A percentile compares a stretch with the other conserved stretches of the same genome.
Conservation (phyloP, 92 coral and sea anemone species). For the Epizoanthus stellaris region DNA sequence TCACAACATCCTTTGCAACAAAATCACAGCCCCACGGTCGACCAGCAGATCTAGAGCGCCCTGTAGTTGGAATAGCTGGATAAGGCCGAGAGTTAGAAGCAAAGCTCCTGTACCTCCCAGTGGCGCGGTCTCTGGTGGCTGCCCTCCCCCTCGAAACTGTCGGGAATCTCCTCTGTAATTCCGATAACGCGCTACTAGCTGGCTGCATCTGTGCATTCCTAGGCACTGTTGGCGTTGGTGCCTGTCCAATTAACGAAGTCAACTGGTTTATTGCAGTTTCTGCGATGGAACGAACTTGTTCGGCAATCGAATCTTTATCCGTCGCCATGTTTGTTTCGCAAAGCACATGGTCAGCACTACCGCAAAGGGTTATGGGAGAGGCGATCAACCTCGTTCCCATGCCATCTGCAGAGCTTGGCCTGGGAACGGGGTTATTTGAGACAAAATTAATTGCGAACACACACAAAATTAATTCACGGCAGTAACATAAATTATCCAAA, state of each 20-base stretch:
- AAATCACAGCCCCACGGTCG: constrained; percentile 32
- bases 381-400: too few species aligned
- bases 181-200: constrained; percentile 45
- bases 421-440: too few species aligned
- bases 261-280: constrained; percentile 42
- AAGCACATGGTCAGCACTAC: too few species aligned
- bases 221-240: constrained; percentile 8
- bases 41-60: constrained; percentile 29
- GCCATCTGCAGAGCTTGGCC: too few species aligned
- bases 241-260: constrained; percentile 41
- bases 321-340: too few species aligned
- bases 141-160: constrained; percentile 46
- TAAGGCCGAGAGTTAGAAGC: constrained; percentile 11
- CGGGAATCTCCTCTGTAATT: constrained; percentile 57
- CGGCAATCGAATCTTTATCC: background rate
- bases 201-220: constrained; percentile 27
- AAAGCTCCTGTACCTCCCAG: constrained; percentile 30
- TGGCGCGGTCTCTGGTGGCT: constrained; percentile 21
- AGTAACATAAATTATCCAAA: too few species aligned
- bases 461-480: too few species aligned
- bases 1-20: constrained; percentile 49
- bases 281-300: constrained; percentile 44
- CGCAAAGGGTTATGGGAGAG: too few species aligned
- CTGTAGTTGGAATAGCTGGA: constrained; percentile 29
- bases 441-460: too few species aligned